A percentile compares a stretch with the other conserved stretches of the same genome.
Conservation (phyloP, 2,888 invertebrate species). For the Caradrina kadenii region DNA sequence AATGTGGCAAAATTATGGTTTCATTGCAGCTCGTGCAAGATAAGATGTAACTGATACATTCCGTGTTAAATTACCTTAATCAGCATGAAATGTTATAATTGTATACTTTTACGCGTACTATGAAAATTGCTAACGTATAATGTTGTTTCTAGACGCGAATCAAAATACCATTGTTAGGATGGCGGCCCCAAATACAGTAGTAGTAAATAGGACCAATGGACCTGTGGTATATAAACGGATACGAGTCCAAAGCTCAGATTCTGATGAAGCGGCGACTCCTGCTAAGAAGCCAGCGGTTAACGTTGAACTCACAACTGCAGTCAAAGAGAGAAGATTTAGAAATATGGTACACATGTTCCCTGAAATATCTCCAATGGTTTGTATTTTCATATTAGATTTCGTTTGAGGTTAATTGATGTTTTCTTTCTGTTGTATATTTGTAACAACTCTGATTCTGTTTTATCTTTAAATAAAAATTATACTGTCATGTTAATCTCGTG, state of each 20-base stretch:
- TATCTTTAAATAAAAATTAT: neutral
- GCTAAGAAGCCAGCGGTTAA: conserved; percentile 61
- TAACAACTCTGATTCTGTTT: neutral
- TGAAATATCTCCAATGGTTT: conserved; percentile 90
- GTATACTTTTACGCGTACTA: neutral
- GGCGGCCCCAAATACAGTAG: conserved; percentile 77
- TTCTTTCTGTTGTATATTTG: too few species aligned
- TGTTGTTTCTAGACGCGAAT: conserved; percentile 61
- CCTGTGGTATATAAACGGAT: conserved; percentile 85
- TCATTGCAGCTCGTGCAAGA: conserved; percentile 6
- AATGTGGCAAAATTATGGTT: neutral
- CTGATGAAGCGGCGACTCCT: conserved; percentile 84
- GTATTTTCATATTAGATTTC: conserved; percentile 51
- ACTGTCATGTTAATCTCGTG: too few species aligned
- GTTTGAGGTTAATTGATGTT: too few species aligned
- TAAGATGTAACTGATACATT: conserved; percentile 1
- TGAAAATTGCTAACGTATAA: neutral
- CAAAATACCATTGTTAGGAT: conserved; percentile 73
- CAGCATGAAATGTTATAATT: conserved; percentile 3
- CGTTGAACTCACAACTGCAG: conserved; percentile 80
- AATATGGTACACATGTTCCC: conserved; percentile 92
- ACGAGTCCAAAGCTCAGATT: conserved; percentile 88
- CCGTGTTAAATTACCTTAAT: neutral
- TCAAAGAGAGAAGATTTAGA: conserved; percentile 91
- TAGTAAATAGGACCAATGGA: conserved; percentile 69